These are phyloP conservation scores for Turnix velox DNA, from an alignment of 2,113 vertebrate species.

Conservation along the genomic window DNA sequence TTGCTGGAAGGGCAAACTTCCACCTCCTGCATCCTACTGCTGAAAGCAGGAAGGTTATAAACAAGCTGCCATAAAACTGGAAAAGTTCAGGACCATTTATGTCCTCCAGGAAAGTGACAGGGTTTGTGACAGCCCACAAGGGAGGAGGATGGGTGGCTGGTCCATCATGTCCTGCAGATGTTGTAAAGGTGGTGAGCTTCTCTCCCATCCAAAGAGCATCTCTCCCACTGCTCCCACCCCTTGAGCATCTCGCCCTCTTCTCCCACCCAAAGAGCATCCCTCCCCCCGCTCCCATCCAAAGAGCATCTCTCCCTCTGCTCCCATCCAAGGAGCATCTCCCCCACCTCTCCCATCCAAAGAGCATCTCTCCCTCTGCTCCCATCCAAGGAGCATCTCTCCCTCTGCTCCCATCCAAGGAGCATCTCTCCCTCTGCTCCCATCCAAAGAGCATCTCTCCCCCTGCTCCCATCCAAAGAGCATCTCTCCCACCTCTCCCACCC, in stretches of 20 bases:
- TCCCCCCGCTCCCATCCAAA: no score
- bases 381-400: no score
- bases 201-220: no score
- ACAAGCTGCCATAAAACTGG: background rate
- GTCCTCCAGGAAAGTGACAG: background rate
- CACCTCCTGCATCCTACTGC: background rate
- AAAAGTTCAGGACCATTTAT: background rate
- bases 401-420: no score
- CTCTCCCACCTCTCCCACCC: background rate
- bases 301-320: background rate
- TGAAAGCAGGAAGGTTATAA: background rate
- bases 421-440: background rate
- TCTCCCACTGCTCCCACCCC: background rate
- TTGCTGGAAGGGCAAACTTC: background rate
- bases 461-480: no score
- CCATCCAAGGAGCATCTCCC: no score
- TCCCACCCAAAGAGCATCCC: no score
- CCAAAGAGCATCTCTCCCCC: no score
- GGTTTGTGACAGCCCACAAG: background rate
- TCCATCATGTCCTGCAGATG: rapidly evolving
- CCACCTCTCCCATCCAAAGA: no score
- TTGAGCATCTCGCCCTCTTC: background rate
- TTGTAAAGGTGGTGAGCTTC: background rate
- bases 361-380: background rate
- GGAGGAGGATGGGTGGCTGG: background rate